Conservation (phyloP, 2,888 invertebrate genomes). For the Saturnia japonica region DNA sequence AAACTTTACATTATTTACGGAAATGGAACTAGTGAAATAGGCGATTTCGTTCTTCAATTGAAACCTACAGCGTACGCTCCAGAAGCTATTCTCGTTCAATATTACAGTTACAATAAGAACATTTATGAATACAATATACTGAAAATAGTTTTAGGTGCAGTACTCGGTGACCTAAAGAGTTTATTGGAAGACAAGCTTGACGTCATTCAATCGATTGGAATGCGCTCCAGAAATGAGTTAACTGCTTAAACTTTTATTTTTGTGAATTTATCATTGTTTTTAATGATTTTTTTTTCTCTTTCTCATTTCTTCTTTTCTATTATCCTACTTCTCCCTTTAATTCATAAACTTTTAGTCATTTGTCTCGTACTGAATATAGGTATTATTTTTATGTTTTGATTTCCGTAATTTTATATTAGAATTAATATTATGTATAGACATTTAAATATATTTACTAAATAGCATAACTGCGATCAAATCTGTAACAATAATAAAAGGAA, state of each 20-base stretch:
- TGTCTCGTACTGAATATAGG: too few relatives aligned
- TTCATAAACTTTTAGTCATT: too few relatives aligned
- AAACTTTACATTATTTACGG: conserved; percentile 44
- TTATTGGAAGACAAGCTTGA: conserved; percentile 41
- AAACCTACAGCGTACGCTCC: conserved; percentile 55
- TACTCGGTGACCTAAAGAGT: conserved; percentile 38
- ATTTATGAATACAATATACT: conserved; percentile 63
- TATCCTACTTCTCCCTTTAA: too few relatives aligned
- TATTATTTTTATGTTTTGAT: too few relatives aligned
- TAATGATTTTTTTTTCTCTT: conserved; percentile 20
- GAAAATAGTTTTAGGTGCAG: conserved; percentile 29
- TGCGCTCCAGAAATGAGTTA: conserved; percentile 36
- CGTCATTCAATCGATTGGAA: conserved; percentile 46
- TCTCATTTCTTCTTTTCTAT: too few relatives aligned
- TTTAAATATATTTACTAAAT: too few relatives aligned
- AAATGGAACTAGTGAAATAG: conserved; percentile 48
- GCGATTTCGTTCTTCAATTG: conserved; percentile 39
- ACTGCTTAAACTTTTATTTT: too few relatives aligned
- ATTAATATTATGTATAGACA: too few relatives aligned
- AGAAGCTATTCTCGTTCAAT: conserved; percentile 56
- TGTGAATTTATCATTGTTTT: neutral
- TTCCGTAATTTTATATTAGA: too few relatives aligned
- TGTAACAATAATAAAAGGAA: too few relatives aligned
- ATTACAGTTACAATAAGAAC: conserved; percentile 57
- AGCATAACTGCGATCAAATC: too few relatives aligned